Percentiles rank a stretch among this genome's conserved stretches.
These are phyloP conservation scores for Sinocyclocheilus rhinocerous DNA, from an alignment of 2,113 vertebrate species.

Conservation along the genomic window DNA sequence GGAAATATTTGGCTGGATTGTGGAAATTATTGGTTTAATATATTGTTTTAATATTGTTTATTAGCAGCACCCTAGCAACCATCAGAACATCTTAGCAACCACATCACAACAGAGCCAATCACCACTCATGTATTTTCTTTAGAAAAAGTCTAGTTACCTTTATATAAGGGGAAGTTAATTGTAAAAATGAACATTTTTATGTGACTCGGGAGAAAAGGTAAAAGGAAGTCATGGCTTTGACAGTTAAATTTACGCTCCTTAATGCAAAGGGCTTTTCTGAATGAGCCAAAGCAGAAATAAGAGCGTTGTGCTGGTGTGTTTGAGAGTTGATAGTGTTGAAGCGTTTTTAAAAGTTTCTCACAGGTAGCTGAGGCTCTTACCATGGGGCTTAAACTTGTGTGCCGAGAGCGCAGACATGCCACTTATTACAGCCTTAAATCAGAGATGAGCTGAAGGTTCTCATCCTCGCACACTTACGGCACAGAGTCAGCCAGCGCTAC, in stretches of 20 bases:
- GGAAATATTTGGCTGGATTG: neutral
- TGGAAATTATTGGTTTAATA: neutral
- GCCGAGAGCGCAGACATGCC: slow-evolving; percentile 59
- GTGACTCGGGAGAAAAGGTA: neutral
- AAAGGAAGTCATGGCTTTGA: neutral
- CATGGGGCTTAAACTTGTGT: slow-evolving; percentile 40
- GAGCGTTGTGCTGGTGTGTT: slow-evolving; percentile 26
- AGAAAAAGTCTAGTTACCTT: neutral
- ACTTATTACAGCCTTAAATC: slow-evolving; percentile 72
- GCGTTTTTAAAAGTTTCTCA: slow-evolving; percentile 53
- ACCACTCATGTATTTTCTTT: neutral
- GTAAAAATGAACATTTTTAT: slow-evolving; percentile 2
- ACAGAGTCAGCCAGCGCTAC: slow-evolving; percentile 59
- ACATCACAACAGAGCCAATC: neutral
- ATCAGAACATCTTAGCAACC: neutral
- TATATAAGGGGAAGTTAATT: neutral
- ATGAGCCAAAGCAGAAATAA: neutral
- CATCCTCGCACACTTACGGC: slow-evolving; percentile 59
- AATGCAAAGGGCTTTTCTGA: slow-evolving; percentile 30
- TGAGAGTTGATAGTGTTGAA: slow-evolving; percentile 54
- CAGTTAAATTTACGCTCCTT: slow-evolving; percentile 44
- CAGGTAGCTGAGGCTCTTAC: slow-evolving; percentile 58
- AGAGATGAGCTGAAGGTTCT: slow-evolving; percentile 61
- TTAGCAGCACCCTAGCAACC: neutral
- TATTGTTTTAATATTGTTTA: neutral